These are phyloP conservation scores for Aptenodytes patagonicus DNA, from an alignment of 2,113 vertebrate genomes.

Conservation along the genomic window DNA sequence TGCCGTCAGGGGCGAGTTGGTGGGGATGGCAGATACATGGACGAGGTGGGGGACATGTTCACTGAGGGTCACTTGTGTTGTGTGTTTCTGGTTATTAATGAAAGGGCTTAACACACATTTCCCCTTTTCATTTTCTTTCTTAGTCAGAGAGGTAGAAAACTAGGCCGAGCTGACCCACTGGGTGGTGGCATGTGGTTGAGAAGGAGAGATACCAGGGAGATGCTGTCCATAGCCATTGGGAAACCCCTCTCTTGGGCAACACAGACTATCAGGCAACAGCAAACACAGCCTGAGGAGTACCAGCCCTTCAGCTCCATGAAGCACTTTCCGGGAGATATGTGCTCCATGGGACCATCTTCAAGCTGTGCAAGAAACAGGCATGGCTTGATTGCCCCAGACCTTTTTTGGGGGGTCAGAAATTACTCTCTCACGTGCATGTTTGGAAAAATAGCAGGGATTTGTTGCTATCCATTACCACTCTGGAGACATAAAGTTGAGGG, in stretches of 20 bases:
- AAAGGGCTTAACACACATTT: not conserved
- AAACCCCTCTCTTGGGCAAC: not conserved
- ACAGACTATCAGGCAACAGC: not conserved
- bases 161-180: not conserved
- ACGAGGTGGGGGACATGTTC: accelerated
- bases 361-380: not conserved
- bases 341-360: not conserved
- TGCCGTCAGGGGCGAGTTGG: not conserved
- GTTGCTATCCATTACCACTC: not conserved
- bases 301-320: not conserved
- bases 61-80: not conserved
- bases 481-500: not conserved
- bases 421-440: not conserved
- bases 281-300: not conserved
- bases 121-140: not conserved
- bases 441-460: not conserved
- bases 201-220: not conserved
- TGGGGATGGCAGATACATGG: not conserved
- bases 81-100: not conserved
- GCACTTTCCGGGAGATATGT: not conserved
- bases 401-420: accelerated
- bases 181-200: not conserved
- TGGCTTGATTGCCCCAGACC: not conserved
- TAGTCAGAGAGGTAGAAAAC: not conserved
- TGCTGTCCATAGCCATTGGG: not conserved